Evolutionary conservation across 2,888 invertebrate genomes (phyloP).

Genomic region (Acleris emargana): DNA sequence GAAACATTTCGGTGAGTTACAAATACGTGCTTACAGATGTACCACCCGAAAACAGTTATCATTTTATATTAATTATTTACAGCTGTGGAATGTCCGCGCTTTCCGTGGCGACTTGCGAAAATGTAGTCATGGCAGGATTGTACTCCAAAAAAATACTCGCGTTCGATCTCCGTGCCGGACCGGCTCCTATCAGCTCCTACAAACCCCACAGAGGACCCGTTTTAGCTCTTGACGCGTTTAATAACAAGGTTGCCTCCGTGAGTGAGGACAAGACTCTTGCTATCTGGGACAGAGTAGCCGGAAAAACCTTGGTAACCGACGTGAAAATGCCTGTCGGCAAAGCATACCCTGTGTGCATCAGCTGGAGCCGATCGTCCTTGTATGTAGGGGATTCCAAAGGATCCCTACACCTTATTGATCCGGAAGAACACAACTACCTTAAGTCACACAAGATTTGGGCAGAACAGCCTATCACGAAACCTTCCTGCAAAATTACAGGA

Average conservation of each 20-base stretch:
- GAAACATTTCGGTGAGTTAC: slow-evolving; percentile 73
- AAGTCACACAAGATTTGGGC: slow-evolving; percentile 69
- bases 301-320: slow-evolving; percentile 66
- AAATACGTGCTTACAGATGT: too few relatives aligned
- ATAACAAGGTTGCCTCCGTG: slow-evolving; percentile 81
- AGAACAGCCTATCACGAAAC: slow-evolving; percentile 61
- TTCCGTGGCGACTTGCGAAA: slow-evolving; percentile 74
- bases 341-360: slow-evolving; percentile 71
- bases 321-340: slow-evolving; percentile 67
- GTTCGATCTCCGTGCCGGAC: slow-evolving; percentile 78
- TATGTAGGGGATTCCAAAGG: slow-evolving; percentile 78
- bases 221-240: slow-evolving; percentile 63
- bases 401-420: slow-evolving; percentile 68
- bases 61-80: slow-evolving; percentile 45
- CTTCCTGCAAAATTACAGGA: slow-evolving; percentile 70
- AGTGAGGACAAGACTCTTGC: slow-evolving; percentile 84
- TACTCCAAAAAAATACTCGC: slow-evolving; percentile 81
- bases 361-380: slow-evolving; percentile 68
- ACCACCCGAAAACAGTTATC: too few relatives aligned
- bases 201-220: slow-evolving; percentile 82
- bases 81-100: slow-evolving; percentile 81
- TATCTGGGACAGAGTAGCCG: slow-evolving; percentile 82
- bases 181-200: slow-evolving; percentile 67
- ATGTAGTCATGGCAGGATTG: slow-evolving; percentile 80
- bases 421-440: slow-evolving; percentile 58